phyloP scores from a whole-genome alignment of 2,888 invertebrate species.

The Drosophila barbarae region DNA sequence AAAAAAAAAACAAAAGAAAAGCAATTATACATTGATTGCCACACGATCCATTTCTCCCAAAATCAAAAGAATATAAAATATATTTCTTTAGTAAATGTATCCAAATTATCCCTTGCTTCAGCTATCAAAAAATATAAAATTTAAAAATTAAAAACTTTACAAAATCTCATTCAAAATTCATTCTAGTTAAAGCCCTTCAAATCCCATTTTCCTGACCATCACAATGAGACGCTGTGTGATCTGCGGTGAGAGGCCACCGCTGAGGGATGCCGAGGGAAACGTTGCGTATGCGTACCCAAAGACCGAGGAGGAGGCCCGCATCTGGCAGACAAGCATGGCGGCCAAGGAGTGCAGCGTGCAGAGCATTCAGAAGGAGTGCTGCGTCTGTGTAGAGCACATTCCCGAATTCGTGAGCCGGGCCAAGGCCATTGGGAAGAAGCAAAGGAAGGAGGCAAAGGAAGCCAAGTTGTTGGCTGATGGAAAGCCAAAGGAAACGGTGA shows the following conservation, averaged over 20 bases:
- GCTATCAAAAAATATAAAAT: not conserved
- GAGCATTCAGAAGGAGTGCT: conserved; percentile 46
- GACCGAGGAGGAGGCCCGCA: conserved; percentile 52
- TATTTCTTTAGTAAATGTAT: too few species aligned
- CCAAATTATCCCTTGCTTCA: conserved; percentile 3
- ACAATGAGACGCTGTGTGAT: conserved; percentile 55
- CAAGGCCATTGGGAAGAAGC: conserved; percentile 28
- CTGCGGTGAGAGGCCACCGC: conserved; percentile 47
- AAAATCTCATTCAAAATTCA: conserved; percentile 18
- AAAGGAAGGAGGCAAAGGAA: not conserved
- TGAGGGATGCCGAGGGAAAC: conserved; percentile 22
- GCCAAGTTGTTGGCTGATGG: too few species aligned
- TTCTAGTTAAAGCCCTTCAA: not conserved
- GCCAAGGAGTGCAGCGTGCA: conserved; percentile 44
- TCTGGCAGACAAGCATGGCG: conserved; percentile 61
- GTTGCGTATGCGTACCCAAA: conserved; percentile 50
- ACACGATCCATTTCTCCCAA: conserved; percentile 16
- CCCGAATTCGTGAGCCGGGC: conserved; percentile 58
- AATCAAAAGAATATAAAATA: not conserved
- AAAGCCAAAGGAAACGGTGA: not conserved
- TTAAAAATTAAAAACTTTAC: not conserved
- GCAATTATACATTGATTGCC: conserved; percentile 66
- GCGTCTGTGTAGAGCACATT: conserved; percentile 60
- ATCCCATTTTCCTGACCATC: not conserved
- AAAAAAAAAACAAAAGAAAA: conserved; percentile 45